Conservation (phyloP, 2,113 vertebrate species). For the Pseudorhombus dupliciocellatus region DNA sequence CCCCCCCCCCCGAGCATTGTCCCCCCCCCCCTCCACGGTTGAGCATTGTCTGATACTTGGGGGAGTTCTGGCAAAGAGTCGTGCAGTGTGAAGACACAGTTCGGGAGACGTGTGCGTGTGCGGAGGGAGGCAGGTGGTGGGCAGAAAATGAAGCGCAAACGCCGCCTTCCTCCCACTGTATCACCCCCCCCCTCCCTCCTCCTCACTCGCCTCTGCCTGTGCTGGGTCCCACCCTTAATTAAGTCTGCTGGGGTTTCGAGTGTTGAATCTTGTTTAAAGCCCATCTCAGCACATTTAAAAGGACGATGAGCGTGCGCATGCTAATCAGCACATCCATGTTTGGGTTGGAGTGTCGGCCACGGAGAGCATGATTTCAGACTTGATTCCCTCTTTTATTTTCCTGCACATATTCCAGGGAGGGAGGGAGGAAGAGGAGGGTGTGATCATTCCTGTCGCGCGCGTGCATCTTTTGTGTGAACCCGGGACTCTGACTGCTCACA, state of each 20-base stretch:
- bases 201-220: constrained; percentile 60
- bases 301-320: constrained; percentile 79
- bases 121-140: constrained; percentile 30
- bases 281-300: constrained; percentile 95
- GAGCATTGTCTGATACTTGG: constrained; percentile 77
- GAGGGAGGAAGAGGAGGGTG: neutral
- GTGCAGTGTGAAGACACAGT: constrained; percentile 63
- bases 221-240: constrained; percentile 93
- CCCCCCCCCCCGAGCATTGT: constrained; percentile 59
- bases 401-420: constrained; percentile 40
- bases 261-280: constrained; percentile 95
- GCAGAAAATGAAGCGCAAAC: constrained; percentile 37
- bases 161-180: constrained; percentile 8
- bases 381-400: constrained; percentile 53
- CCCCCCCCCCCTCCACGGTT: constrained; percentile 43
- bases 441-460: constrained; percentile 76
- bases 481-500: constrained; percentile 85
- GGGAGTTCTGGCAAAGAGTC: constrained; percentile 68
- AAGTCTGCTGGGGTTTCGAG: constrained; percentile 96
- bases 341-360: constrained; percentile 74
- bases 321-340: constrained; percentile 86
- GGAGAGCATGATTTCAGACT: constrained; percentile 78
- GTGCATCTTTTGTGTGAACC: constrained; percentile 83
- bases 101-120: constrained; percentile 12
- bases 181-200: constrained; percentile 10